These are phyloP conservation scores for Salminus brasiliensis DNA, from an alignment of 2,113 vertebrate species.

Conservation along the genomic window DNA sequence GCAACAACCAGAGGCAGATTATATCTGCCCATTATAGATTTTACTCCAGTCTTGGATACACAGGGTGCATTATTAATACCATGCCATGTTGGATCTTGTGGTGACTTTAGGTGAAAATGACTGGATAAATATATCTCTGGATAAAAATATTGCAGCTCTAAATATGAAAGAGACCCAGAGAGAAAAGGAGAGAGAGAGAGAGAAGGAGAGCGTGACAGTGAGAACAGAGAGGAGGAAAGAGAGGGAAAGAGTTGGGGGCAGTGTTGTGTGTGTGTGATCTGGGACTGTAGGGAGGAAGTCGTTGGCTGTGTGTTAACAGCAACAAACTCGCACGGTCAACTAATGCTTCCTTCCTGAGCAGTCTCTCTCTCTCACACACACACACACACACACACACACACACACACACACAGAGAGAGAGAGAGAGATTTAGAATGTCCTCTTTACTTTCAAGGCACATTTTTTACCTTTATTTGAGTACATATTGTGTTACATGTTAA, in stretches of 20 bases:
- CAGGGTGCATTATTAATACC: too few species aligned
- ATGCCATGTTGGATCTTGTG: too few species aligned
- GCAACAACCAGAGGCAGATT: too few species aligned
- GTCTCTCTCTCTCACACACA: conserved; percentile 36
- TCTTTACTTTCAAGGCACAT: too few species aligned
- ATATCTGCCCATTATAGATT: too few species aligned
- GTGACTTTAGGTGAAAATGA: too few species aligned
- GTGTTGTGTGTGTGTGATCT: conserved; percentile 59
- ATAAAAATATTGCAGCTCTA: too few species aligned
- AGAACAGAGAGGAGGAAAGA: neutral
- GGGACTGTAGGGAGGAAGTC: conserved; percentile 59
- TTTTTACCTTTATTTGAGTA: too few species aligned
- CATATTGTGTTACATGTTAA: too few species aligned
- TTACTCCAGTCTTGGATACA: too few species aligned
- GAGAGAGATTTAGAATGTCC: too few species aligned
- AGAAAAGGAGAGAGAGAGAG: neutral
- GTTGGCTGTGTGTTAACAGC: conserved; percentile 61
- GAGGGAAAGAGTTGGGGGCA: conserved; percentile 11
- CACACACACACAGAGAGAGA: neutral
- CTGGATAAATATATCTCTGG: too few species aligned
- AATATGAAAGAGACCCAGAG: neutral
- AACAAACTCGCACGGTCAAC: conserved; percentile 45
- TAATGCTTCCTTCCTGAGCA: conserved; percentile 59
- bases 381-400: conserved; percentile 5
- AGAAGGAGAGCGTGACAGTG: neutral